These are phyloP conservation scores for Chrysochloris asiatica DNA, from an alignment of 2,113 vertebrate genomes.

Conservation along the genomic window DNA sequence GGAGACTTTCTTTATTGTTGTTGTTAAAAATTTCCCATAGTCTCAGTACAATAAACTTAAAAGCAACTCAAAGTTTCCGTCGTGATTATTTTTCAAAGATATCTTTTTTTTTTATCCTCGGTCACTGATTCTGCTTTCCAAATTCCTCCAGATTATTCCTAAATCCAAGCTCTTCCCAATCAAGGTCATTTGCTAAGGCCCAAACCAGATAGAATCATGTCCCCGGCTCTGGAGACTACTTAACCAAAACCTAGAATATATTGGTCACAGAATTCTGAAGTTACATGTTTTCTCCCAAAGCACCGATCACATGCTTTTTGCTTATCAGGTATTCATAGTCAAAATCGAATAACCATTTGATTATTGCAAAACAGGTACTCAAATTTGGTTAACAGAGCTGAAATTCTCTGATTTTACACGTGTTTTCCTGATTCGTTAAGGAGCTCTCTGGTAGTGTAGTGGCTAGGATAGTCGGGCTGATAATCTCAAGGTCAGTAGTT, in stretches of 20 bases:
- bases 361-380: not conserved
- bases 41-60: not conserved
- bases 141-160: not conserved
- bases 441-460: no score
- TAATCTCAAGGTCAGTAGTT: no score
- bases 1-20: not conserved
- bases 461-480: no score
- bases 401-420: not conserved
- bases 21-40: not conserved
- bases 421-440: not conserved
- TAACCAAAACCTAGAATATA: not conserved
- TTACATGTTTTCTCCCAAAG: not conserved
- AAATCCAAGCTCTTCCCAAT: slow-evolving; percentile 23
- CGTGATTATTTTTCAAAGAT: slow-evolving; percentile 6
- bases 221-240: not conserved
- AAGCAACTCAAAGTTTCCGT: not conserved
- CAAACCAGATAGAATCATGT: not conserved
- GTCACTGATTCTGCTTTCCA: slow-evolving; percentile 4
- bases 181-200: not conserved
- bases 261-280: not conserved
- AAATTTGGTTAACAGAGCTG: not conserved
- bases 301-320: not conserved
- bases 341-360: not conserved
- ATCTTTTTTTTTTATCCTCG: not conserved
- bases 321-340: not conserved